Evolutionary conservation across 2,113 vertebrate genomes (phyloP).

Genomic region (Catharus minimus): DNA sequence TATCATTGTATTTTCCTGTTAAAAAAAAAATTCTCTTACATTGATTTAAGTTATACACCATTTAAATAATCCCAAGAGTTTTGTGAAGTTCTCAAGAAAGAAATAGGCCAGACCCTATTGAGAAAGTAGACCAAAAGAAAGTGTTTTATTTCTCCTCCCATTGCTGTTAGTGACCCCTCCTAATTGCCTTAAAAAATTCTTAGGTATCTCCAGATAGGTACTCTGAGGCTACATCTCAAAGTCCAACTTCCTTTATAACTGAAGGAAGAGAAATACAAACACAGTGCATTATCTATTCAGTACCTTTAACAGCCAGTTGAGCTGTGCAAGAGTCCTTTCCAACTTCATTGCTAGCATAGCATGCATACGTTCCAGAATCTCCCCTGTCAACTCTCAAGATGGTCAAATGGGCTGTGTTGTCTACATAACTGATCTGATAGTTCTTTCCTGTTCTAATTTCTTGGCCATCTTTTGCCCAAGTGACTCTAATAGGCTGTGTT

Average conservation of each 20-base stretch:
- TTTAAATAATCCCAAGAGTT: background rate
- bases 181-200: background rate
- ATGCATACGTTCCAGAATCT: slow-evolving; percentile 89
- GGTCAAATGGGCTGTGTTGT: slow-evolving; percentile 84
- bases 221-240: background rate
- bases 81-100: background rate
- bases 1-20: background rate
- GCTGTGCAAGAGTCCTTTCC: slow-evolving; percentile 90
- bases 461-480: slow-evolving; percentile 93
- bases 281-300: background rate
- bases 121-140: background rate
- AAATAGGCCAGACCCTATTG: background rate
- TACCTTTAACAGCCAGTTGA: slow-evolving; percentile 92
- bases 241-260: background rate
- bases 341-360: slow-evolving; percentile 89
- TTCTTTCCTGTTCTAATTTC: slow-evolving; percentile 91
- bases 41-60: background rate
- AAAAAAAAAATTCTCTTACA: background rate
- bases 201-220: background rate
- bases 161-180: background rate
- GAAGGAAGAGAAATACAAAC: background rate
- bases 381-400: slow-evolving; percentile 85
- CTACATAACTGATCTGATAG: slow-evolving; percentile 89
- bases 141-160: background rate
- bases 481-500: slow-evolving; percentile 90